Evolutionary conservation across 2,888 invertebrate genomes (phyloP), one percentile per base, ranked within the genome.

Genomic region (Thysanoteuthis rhombus): DNA sequence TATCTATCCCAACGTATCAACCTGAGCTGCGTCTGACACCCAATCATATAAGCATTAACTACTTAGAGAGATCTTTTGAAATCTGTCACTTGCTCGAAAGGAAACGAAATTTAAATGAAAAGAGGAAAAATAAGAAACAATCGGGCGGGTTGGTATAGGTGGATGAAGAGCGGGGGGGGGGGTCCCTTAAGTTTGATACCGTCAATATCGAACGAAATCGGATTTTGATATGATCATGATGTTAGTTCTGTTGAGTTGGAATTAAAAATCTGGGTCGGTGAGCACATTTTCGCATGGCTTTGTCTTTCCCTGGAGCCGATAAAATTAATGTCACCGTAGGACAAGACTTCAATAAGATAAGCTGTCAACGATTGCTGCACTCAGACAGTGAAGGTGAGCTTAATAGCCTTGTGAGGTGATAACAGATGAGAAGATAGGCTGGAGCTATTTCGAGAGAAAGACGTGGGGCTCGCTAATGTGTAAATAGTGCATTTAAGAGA

Each of bases 161-260:
- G n/a, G 16, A 25, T 16, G 19, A 75, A 75, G 75, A 36, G 36
- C n/a, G 75, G 36, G n/a, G 36, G 36, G n/a, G 36, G 36, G 2
- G 12, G n/a, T 36, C n/a, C 75, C 75, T n/a, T 16, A 75, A n/a
- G 75, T 75, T 75, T 75, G 10, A 75, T 75, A 75, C 75, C n/a
- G n/a, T 75, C 36, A 75, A 75, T 75, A 75, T 75, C 75, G 36
- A 75, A 36, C 75, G n/a, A n/a, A 75, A 75, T 75, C n/a, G n/a
- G 75, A 75, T 75, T 75, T 75, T 75, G 75, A 75, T 75, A 75
- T 75, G 75, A 75, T 75, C 75, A 75, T n/a, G 75, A 75, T 75
- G 75, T 75, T 75, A 75, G n/a, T n/a, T 75, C 75, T n/a, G 19
- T 75, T n/a, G 75, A 36, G 8, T 75, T n/a, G 75, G 75, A 75